phyloP scores from a whole-genome alignment of 1,140 invertebrate genomes.

The Drosophila subpulchrella region DNA sequence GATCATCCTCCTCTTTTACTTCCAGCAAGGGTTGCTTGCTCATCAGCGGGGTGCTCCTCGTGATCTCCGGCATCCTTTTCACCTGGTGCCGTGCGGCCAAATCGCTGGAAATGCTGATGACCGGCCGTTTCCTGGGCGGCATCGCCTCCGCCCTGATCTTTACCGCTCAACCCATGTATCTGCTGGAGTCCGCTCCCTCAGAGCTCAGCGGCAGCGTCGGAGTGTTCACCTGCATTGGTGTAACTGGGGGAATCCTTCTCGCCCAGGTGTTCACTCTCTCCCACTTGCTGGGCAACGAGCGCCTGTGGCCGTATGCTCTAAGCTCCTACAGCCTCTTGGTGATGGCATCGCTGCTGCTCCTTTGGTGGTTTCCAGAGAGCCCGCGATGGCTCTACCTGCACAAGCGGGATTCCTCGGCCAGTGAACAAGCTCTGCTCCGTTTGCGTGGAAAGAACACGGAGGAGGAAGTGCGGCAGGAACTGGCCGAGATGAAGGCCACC shows the following conservation, averaged over 20 bases:
- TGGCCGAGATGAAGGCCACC: slow-evolving; percentile 73
- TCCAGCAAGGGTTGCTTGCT: slow-evolving; percentile 70
- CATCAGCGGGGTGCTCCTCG: slow-evolving; percentile 57
- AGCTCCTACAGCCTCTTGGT: slow-evolving; percentile 87
- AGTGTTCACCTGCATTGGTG: slow-evolving; percentile 93
- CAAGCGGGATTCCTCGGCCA: slow-evolving; percentile 86
- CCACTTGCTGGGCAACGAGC: slow-evolving; percentile 85
- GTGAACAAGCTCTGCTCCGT: slow-evolving; percentile 82
- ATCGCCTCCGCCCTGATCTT: slow-evolving; percentile 90
- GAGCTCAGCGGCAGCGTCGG: slow-evolving; percentile 91
- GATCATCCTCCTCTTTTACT: background rate
- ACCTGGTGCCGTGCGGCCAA: slow-evolving; percentile 86
- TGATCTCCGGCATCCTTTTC: slow-evolving; percentile 86
- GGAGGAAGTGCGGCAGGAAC: slow-evolving; percentile 79
- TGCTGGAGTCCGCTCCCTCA: slow-evolving; percentile 92
- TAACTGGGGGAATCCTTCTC: slow-evolving; percentile 93
- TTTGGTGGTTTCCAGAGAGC: slow-evolving; percentile 92
- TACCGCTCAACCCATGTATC: slow-evolving; percentile 93
- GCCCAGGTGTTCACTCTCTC: slow-evolving; percentile 87
- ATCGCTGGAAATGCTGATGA: slow-evolving; percentile 90
- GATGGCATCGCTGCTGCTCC: slow-evolving; percentile 85
- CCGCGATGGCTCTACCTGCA: slow-evolving; percentile 92
- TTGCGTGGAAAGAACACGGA: slow-evolving; percentile 33
- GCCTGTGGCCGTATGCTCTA: slow-evolving; percentile 89
- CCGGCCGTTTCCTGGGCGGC: slow-evolving; percentile 90